Conservation (phyloP, 2,113 vertebrate genomes). For the Halichoeres trimaculatus region DNA sequence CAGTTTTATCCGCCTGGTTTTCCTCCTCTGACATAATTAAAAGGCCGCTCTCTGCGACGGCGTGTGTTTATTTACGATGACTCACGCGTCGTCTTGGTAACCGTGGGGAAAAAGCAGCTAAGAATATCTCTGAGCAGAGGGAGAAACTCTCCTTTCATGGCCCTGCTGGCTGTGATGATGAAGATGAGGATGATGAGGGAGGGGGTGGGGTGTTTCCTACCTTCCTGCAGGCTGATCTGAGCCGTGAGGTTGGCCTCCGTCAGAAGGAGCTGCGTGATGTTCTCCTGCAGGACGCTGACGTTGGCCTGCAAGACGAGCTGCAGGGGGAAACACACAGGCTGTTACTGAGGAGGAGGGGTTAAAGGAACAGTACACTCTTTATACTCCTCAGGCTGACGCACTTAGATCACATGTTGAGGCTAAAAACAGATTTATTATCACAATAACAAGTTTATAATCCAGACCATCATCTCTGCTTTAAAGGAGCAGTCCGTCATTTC, state of each 20-base stretch:
- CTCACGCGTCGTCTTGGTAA: constrained; percentile 67
- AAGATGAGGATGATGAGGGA: constrained; percentile 12
- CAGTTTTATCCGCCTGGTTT: not conserved
- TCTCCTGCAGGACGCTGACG: constrained; percentile 65
- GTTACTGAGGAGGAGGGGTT: not conserved
- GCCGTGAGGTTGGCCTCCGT: constrained; percentile 69
- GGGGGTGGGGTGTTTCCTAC: constrained; percentile 76
- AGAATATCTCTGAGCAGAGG: constrained; percentile 58
- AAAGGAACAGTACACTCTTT: too few relatives aligned
- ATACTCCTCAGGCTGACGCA: too few relatives aligned
- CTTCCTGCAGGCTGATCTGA: constrained; percentile 60
- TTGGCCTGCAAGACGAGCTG: constrained; percentile 70
- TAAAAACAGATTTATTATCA: too few relatives aligned
- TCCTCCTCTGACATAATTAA: not conserved
- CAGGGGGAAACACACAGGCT: not conserved
- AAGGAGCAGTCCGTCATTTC: too few relatives aligned
- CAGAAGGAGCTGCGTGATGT: constrained; percentile 53
- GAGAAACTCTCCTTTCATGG: constrained; percentile 75
- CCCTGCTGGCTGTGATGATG: not conserved
- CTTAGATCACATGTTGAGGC: too few relatives aligned
- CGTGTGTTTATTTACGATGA: constrained; percentile 74
- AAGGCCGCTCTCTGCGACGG: not conserved
- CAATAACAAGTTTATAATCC: too few relatives aligned
- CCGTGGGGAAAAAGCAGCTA: constrained; percentile 63
- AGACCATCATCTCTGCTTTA: too few relatives aligned